Conservation (phyloP, 2,888 invertebrate genomes). For the Mimumesa dahlbomi region DNA sequence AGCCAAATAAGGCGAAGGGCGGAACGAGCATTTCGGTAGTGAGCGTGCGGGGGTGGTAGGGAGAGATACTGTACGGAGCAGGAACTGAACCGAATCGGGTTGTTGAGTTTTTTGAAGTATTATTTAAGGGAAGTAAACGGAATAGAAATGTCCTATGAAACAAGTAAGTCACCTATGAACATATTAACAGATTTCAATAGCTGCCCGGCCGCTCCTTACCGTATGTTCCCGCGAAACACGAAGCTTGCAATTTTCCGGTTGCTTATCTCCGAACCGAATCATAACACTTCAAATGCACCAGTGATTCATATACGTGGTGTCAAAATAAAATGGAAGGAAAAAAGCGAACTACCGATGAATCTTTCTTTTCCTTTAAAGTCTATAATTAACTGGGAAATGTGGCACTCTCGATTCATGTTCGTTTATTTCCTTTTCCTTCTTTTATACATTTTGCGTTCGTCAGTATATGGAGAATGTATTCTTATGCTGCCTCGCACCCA, state of each 20-base stretch:
- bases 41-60: constrained; percentile 45
- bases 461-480: not conserved
- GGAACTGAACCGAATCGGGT: constrained; percentile 40
- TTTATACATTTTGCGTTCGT: not conserved
- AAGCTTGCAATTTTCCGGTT: constrained; percentile 34
- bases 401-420: too few species aligned
- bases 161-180: constrained; percentile 67
- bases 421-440: not conserved
- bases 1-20: constrained; percentile 77
- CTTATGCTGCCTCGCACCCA: too few species aligned
- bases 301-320: constrained; percentile 29
- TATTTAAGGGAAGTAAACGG: constrained; percentile 49
- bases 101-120: constrained; percentile 55
- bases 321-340: not conserved
- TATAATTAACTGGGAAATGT: too few species aligned
- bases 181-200: not conserved
- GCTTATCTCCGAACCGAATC: constrained; percentile 44
- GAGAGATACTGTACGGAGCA: constrained; percentile 32
- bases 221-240: constrained; percentile 17
- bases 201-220: not conserved
- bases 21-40: constrained; percentile 68
- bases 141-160: constrained; percentile 75
- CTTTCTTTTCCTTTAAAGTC: too few species aligned
- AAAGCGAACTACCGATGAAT: not conserved
- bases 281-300: constrained; percentile 48